phyloP scores from a whole-genome alignment of 2,113 vertebrate genomes.

The Cavia porcellus region DNA sequence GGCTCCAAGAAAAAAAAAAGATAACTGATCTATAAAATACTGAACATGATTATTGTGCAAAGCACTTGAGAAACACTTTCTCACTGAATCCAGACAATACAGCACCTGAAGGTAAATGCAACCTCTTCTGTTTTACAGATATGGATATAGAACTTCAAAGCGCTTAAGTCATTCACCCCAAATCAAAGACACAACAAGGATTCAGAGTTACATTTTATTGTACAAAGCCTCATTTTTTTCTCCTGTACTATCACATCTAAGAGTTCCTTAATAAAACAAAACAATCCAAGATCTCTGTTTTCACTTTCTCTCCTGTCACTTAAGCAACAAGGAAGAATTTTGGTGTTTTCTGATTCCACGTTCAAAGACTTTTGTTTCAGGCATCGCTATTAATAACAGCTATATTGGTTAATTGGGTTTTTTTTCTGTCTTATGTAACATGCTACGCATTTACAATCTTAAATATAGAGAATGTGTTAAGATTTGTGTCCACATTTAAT shows the following conservation, averaged over 20 bases:
- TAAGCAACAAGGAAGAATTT: not conserved
- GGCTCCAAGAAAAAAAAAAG: not conserved
- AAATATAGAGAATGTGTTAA: not conserved
- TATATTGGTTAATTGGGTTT: not conserved
- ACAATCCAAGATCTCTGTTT: not conserved
- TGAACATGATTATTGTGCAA: not conserved
- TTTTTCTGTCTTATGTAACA: not conserved
- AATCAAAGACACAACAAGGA: not conserved
- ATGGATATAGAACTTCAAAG: not conserved
- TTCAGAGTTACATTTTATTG: not conserved
- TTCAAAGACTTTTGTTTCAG: not conserved
- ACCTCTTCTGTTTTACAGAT: not conserved
- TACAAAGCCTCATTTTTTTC: not conserved
- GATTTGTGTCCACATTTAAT: not conserved
- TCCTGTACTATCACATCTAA: not conserved
- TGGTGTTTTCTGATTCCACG: not conserved
- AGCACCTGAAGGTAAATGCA: not conserved
- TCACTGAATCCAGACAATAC: not conserved
- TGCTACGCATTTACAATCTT: not conserved
- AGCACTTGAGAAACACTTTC: not conserved
- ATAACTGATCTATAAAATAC: not conserved
- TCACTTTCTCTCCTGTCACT: not conserved
- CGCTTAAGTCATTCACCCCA: not conserved
- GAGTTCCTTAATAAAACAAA: not conserved
- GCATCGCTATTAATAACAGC: constrained; percentile 12